phyloP scores from a whole-genome alignment of 2,888 invertebrate genomes.

The Patella depressa region DNA sequence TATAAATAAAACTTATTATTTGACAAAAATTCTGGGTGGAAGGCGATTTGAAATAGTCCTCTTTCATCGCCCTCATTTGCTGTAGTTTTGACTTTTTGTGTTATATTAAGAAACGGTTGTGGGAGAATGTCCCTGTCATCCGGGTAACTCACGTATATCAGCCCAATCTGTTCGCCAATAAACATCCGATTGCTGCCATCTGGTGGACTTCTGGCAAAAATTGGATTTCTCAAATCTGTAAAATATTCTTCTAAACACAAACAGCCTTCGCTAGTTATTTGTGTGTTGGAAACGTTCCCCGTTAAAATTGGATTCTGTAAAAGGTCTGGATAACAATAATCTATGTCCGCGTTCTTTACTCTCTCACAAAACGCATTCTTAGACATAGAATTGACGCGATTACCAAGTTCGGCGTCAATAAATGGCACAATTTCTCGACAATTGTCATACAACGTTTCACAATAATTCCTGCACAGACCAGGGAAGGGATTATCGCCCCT shows the following conservation, averaged over 20 bases:
- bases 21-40: slow-evolving; percentile 60
- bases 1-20: slow-evolving; percentile 64
- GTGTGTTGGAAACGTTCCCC: slow-evolving; percentile 42
- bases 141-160: slow-evolving; percentile 53
- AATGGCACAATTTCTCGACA: slow-evolving; percentile 51
- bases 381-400: slow-evolving; percentile 14
- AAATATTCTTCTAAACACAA: slow-evolving; percentile 59
- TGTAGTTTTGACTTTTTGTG: slow-evolving; percentile 41
- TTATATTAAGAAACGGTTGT: slow-evolving; percentile 57
- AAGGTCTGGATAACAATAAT: slow-evolving; percentile 66
- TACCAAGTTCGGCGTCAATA: slow-evolving; percentile 37
- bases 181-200: slow-evolving; percentile 62
- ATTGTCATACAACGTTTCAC: slow-evolving; percentile 47
- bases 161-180: slow-evolving; percentile 63
- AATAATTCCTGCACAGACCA: slow-evolving; percentile 58
- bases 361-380: slow-evolving; percentile 48
- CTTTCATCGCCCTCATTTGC: slow-evolving; percentile 52
- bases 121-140: slow-evolving; percentile 42
- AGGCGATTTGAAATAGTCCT: slow-evolving; percentile 61
- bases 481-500: slow-evolving; percentile 52
- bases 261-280: slow-evolving; percentile 53
- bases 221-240: slow-evolving; percentile 49
- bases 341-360: slow-evolving; percentile 47
- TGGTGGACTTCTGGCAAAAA: slow-evolving; percentile 55
- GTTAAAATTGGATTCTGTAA: slow-evolving; percentile 49